phyloP scores from a whole-genome alignment of 2,113 vertebrate genomes.

The Catharus minimus region DNA sequence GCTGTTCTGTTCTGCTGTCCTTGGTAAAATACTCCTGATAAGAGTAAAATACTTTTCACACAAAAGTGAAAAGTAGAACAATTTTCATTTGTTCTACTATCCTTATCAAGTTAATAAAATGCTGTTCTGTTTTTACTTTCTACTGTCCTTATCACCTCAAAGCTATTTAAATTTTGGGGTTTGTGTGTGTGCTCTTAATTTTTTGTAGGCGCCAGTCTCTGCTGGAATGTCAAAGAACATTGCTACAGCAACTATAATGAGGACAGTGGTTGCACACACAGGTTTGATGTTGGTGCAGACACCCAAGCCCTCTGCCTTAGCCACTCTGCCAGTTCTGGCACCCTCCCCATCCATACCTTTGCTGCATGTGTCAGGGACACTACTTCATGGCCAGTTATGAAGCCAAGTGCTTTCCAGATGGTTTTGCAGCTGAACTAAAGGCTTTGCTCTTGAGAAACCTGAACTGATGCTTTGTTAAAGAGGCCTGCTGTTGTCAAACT shows the following conservation, averaged over 20 bases:
- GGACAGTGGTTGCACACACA: neutral
- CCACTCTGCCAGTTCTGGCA: neutral
- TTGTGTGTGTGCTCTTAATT: slow-evolving; percentile 33
- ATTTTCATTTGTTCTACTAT: no score
- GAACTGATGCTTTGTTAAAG: neutral
- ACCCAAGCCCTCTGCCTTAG: neutral
- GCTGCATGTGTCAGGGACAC: neutral
- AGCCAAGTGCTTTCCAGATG: neutral
- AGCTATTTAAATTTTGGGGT: slow-evolving; percentile 20
- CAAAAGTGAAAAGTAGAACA: no score
- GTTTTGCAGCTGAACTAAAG: neutral
- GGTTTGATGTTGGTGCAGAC: neutral
- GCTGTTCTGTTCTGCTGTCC: neutral
- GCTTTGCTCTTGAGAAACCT: neutral
- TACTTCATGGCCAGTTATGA: neutral
- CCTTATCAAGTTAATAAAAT: neutral
- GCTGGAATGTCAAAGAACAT: slow-evolving; percentile 30
- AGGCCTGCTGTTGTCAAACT: neutral
- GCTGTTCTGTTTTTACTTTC: neutral
- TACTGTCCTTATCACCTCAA: neutral
- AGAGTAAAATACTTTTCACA: no score
- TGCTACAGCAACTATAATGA: slow-evolving; percentile 16
- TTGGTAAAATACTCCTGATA: neutral
- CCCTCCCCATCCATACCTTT: neutral
- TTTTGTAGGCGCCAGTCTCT: slow-evolving; percentile 17